Base-by-base conservation (phyloP, 64 coral and sea anemone species). In the Orbicella faveolata region DNA sequence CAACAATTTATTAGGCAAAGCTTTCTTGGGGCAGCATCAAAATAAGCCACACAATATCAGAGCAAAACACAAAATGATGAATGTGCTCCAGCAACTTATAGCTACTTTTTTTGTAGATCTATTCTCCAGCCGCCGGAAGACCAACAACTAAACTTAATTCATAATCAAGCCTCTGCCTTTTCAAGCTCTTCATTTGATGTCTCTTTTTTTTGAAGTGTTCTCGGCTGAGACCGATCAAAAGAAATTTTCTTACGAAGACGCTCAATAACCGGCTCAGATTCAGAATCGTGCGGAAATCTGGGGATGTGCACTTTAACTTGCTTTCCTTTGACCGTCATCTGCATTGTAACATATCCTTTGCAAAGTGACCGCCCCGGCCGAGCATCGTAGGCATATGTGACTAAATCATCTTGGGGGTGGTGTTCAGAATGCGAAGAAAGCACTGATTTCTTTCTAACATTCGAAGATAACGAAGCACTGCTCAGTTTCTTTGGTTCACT, bases 321-420 rank as follows among this genome's bases (percentile, higher is more conserved):
- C 20, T 88, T 90, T 76, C 94, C 94, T 25, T 92, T 83, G 13
- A 96, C 77, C 1, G 94, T 96, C 88, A 96, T 96, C 36, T 96
- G 94, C 94, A 96, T 90, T 0, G 94, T 93, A 1, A 76, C 87
- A 39, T 87, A 93, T 34, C 92, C 91, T 73, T 87, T 93, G 16
- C 55, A 79, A 30, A 90, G 81, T 51, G 83, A 81, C 55, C 61
- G 85, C 3, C 73, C 36, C 4, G 82, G 83, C 17, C 83, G 77
- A 8, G 88, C 83, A n/a, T 92, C 94, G 33, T 92, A 92, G 30
- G 90, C 90, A 39, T 92, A 91, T 2, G 72, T 52, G 23, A 92
- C 80, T 20, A 73, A 57, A 30, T 48, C 53, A 57, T 59, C 44
- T 39, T 16, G 52, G 52, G 37, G 36, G 30, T 21, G 6, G 36